Base-by-base conservation (phyloP, 92 coral and sea anemone species). In the Pocillopora grandis region DNA sequence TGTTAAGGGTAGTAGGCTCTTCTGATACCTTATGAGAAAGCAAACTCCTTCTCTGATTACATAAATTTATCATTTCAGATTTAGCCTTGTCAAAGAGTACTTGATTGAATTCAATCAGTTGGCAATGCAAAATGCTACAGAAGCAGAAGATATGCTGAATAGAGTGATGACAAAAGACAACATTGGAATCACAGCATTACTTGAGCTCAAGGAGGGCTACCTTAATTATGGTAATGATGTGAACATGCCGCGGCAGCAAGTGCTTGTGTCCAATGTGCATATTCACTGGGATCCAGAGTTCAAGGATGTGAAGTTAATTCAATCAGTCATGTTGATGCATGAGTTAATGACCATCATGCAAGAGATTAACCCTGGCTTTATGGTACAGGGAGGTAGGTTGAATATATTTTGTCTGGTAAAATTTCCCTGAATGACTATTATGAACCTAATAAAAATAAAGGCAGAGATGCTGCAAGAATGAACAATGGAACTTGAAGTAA, bases 271-370 rank as follows among this genome's bases (percentile, higher is more conserved):
- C 63, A 97, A 97, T 89, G 99, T 94, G 17, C 99, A 97, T 77
- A 97, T 97, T 57, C 98, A 95, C 73, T 97, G 99, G 99, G 99
- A 97, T 78, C 99, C 99, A 10, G 99, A 97, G 86, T 97, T 94
- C 85, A 89, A 91, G 48, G 99, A 97, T 73, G 99, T 97, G 62
- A 97, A 97, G 88, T 76, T 97, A 63, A 97, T 97, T 76, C 99
- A 97, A 84, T 92, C 98, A 0, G 99, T 97, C 66, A 87, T 97
- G 93, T 74, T 97, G 13, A 97, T 97, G 99, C 98, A 97, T 72
- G 98, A 94, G 82, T 62, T 97, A 81, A 92, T 81, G 91, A 97
- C 86, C 70, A 92, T 97, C 70, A 83, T 93, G 89, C 95, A 94
- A 76, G 98, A 94, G 66, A 91, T 93, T 12, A 94, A 90, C 56